Percentiles rank a stretch among this genome's conserved stretches.
Evolutionary conservation across 35 echinoderm and acorn worm genomes (phyloP).

Genomic region (Lytechinus variegatus): DNA sequence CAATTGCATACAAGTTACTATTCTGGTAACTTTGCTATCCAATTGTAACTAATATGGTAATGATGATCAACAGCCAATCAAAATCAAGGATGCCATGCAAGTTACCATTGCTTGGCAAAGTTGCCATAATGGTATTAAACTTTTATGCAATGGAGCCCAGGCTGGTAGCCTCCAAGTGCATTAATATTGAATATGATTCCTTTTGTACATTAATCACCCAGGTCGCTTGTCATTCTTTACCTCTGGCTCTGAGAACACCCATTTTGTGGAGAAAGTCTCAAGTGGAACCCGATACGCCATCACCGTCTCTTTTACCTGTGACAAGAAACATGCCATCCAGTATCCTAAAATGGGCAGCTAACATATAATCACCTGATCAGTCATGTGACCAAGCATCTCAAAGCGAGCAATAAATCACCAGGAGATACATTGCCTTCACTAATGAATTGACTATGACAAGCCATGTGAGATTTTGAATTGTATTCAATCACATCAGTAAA

Average conservation of each 20-base stretch:
- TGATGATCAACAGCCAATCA: too few species aligned
- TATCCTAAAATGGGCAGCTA: slow-evolving; percentile 60
- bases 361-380: neutral
- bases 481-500: too few species aligned
- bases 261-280: slow-evolving; percentile 86
- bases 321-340: slow-evolving; percentile 80
- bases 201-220: neutral
- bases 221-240: slow-evolving; percentile 97
- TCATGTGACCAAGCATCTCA: neutral
- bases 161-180: too few species aligned
- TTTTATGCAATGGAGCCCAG: neutral
- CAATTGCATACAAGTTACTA: too few species aligned
- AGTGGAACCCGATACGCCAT: slow-evolving; percentile 87
- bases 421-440: too few species aligned
- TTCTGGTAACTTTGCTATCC: too few species aligned
- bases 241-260: slow-evolving; percentile 91
- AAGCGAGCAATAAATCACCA: neutral
- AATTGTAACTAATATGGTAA: too few species aligned
- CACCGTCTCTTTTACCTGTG: slow-evolving; percentile 95
- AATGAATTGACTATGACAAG: too few species aligned
- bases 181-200: neutral
- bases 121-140: too few species aligned
- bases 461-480: too few species aligned
- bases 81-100: too few species aligned
- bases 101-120: too few species aligned